These are phyloP conservation scores for Ceratothoa steindachneri DNA, from an alignment of 2,888 invertebrate species.

Conservation along the genomic window DNA sequence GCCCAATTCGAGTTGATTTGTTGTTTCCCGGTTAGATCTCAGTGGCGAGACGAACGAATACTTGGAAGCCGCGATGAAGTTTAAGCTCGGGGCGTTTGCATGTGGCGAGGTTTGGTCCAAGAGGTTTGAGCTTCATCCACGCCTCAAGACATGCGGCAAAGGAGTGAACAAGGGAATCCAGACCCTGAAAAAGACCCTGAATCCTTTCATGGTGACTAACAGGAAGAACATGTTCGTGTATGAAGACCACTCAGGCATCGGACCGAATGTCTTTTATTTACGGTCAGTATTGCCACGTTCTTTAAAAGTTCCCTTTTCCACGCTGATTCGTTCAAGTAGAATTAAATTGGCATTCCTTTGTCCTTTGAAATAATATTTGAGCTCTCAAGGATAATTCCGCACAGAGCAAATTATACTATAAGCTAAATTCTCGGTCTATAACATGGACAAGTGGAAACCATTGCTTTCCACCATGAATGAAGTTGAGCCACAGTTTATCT, in stretches of 20 bases:
- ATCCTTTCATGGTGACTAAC: conserved; percentile 67
- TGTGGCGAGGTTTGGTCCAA: conserved; percentile 71
- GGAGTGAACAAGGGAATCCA: conserved; percentile 34
- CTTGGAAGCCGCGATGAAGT: conserved; percentile 56
- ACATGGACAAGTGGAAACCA: no score
- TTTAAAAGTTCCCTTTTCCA: no score
- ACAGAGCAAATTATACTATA: no score
- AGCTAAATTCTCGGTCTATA: no score
- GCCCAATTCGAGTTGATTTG: no score
- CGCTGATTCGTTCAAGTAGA: not conserved
- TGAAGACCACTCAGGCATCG: conserved; percentile 61
- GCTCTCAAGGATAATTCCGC: no score
- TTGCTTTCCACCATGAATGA: no score
- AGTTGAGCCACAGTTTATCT: no score
- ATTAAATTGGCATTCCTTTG: no score
- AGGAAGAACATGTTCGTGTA: conserved; percentile 73
- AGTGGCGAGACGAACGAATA: conserved; percentile 48
- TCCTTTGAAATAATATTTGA: no score
- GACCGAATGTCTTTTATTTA: conserved; percentile 52
- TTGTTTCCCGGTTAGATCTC: not conserved
- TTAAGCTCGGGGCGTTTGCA: conserved; percentile 66
- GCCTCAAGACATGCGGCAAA: conserved; percentile 58
- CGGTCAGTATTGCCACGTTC: conserved; percentile 47
- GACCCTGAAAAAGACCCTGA: conserved; percentile 64
- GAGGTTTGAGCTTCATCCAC: conserved; percentile 65